A percentile compares a stretch with the other conserved stretches of the same genome.
Conservation (phyloP, 2,113 vertebrate genomes). For the Ochotona princeps region DNA sequence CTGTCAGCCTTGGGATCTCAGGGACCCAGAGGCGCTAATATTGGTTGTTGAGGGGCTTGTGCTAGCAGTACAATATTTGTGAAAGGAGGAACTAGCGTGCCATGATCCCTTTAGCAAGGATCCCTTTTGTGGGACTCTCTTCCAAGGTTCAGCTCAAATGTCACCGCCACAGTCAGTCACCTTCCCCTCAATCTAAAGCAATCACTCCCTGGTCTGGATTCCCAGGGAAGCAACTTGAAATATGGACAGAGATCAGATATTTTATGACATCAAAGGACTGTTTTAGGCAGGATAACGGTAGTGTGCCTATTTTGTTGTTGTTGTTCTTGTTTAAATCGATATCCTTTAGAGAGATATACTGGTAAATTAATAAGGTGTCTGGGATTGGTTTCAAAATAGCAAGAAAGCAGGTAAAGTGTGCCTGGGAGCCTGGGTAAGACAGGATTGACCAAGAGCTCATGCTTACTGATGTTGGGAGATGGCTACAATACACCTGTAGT, state of each 20-base stretch:
- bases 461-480: neutral
- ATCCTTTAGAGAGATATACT: slow-evolving; percentile 13
- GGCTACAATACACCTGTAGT: neutral
- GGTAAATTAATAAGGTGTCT: slow-evolving; percentile 27
- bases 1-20: neutral
- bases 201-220: neutral
- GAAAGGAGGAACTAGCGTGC: neutral
- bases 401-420: slow-evolving; percentile 18
- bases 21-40: neutral
- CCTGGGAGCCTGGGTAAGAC: neutral
- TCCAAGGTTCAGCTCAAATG: slow-evolving; percentile 61
- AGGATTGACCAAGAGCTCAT: neutral
- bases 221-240: neutral
- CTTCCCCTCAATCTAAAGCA: slow-evolving; percentile 50
- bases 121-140: slow-evolving; percentile 25
- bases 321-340: neutral
- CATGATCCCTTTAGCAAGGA: neutral
- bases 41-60: neutral
- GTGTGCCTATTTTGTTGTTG: too few species aligned
- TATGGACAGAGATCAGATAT: neutral
- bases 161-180: slow-evolving; percentile 29
- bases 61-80: neutral
- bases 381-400: slow-evolving; percentile 54
- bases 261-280: neutral
- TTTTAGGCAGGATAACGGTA: neutral